phyloP scores from a whole-genome alignment of 2,797 vertebrate species.

The Gallinago solitaria region DNA sequence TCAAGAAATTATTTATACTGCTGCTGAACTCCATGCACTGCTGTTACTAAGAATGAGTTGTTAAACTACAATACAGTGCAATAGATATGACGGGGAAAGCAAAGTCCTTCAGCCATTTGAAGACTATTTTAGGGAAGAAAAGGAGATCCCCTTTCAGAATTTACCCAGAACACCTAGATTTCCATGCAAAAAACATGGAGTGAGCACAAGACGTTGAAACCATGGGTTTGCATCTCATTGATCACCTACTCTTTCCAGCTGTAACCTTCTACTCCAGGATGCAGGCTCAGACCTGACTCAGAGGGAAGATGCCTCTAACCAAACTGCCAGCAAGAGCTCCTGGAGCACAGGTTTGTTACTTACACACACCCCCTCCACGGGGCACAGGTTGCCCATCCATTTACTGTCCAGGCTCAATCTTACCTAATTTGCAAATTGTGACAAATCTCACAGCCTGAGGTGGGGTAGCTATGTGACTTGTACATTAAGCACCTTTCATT shows the following conservation, averaged over 20 bases:
- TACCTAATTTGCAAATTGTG: not conserved
- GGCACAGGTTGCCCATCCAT: not conserved
- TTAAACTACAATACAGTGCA: not conserved
- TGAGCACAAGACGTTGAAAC: not conserved
- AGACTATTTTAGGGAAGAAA: not conserved
- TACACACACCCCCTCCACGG: not conserved
- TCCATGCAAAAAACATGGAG: rapidly evolving
- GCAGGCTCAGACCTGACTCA: not conserved
- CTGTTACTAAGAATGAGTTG: not conserved
- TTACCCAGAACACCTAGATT: not conserved
- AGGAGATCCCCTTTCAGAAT: not conserved
- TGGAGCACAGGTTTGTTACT: not conserved
- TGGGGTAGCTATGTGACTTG: not conserved
- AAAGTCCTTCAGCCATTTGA: not conserved
- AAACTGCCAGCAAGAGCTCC: not conserved
- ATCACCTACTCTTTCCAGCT: not conserved
- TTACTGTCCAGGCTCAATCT: not conserved
- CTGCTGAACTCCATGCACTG: not conserved
- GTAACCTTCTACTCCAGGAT: not conserved
- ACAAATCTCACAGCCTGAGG: slow-evolving; percentile 23
- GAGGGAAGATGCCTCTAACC: not conserved
- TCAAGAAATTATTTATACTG: not conserved
- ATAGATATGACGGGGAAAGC: not conserved
- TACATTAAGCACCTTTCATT: not conserved
- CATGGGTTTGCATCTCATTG: not conserved